Evolutionary conservation across 1,140 invertebrate species (phyloP).

Genomic region (Drosophila bocki): DNA sequence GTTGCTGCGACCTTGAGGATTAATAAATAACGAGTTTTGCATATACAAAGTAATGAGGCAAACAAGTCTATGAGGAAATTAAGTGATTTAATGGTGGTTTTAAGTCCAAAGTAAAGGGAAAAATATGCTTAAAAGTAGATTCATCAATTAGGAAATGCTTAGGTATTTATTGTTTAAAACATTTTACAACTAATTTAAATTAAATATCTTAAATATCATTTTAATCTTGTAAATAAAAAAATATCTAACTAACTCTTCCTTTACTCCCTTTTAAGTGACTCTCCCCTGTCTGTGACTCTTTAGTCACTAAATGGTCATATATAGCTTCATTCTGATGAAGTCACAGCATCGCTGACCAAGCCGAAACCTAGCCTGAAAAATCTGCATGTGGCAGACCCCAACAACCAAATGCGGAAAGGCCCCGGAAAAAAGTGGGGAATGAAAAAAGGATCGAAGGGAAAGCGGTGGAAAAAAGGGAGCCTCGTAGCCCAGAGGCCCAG

Average conservation of each 20-base stretch:
- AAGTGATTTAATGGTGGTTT: not conserved
- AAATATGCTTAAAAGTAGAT: not conserved
- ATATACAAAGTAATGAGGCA: conserved; percentile 1
- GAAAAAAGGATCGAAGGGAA: not conserved
- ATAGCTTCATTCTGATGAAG: not conserved
- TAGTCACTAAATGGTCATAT: conserved; percentile 1
- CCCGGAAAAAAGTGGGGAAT: not conserved
- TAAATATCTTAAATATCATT: not conserved
- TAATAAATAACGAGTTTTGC: conserved; percentile 8
- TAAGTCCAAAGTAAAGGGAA: not conserved
- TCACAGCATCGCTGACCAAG: conserved; percentile 36
- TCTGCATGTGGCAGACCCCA: conserved; percentile 52
- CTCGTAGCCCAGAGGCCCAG: not conserved
- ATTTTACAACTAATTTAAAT: no score
- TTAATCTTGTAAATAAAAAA: not conserved
- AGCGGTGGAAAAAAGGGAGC: conserved; percentile 5
- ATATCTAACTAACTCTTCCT: not conserved
- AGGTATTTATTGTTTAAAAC: not conserved
- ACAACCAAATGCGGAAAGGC: conserved; percentile 24
- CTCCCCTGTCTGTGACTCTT: not conserved
- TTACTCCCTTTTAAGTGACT: not conserved
- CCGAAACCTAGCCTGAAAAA: conserved; percentile 28
- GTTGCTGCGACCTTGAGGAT: conserved; percentile 1
- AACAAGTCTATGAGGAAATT: conserved; percentile 2
- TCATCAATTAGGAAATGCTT: not conserved